Conservation (phyloP, 2,888 invertebrate species). For the Synanthedon tipuliformis region DNA sequence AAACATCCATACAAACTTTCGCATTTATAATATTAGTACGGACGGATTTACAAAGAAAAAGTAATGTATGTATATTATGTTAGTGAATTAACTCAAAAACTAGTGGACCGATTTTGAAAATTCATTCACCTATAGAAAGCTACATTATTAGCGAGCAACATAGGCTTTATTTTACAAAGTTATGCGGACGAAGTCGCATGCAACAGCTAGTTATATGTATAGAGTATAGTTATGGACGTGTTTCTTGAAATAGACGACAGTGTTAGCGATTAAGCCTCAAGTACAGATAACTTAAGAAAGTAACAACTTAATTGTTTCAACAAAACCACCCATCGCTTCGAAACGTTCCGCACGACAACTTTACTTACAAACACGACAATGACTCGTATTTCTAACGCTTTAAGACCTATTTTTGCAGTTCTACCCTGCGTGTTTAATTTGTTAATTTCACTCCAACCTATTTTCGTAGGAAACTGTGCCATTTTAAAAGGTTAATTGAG, state of each 20-base stretch:
- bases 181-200: too few species aligned
- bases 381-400: background rate
- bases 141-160: too few species aligned
- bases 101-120: too few species aligned
- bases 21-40: too few species aligned
- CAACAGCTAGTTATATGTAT: too few species aligned
- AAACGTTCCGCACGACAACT: background rate
- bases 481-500: slow-evolving; percentile 34
- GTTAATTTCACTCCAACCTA: background rate
- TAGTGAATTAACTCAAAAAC: too few species aligned
- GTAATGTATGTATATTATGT: too few species aligned
- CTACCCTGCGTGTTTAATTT: background rate
- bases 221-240: too few species aligned
- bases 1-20: too few species aligned
- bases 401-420: background rate
- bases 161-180: too few species aligned
- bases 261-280: background rate
- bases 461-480: slow-evolving; percentile 10
- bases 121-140: too few species aligned
- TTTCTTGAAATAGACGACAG: background rate
- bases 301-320: slow-evolving; percentile 6
- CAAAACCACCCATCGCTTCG: background rate
- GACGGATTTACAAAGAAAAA: too few species aligned
- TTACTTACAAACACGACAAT: background rate
- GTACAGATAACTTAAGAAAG: slow-evolving; percentile 4